A percentile compares a stretch with the other conserved stretches of the same genome.
phyloP scores from a whole-genome alignment of 2,113 vertebrate genomes.

The Panthera uncia region DNA sequence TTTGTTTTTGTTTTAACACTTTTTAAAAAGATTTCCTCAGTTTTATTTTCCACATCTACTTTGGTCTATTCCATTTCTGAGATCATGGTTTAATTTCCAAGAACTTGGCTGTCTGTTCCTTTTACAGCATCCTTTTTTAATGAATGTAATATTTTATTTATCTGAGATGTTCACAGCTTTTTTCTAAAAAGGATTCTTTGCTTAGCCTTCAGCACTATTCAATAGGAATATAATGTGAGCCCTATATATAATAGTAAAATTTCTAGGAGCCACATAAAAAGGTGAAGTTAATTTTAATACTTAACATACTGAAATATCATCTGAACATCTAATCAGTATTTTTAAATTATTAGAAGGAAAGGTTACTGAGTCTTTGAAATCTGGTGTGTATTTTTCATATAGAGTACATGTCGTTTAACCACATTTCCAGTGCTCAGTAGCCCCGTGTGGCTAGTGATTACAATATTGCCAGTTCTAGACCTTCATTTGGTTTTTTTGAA shows the following conservation, averaged over 20 bases:
- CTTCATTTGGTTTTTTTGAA: background rate
- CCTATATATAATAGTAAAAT: background rate
- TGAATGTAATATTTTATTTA: background rate
- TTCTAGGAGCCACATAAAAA: background rate
- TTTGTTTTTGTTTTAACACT: background rate
- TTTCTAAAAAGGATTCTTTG: background rate
- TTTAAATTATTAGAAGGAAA: background rate
- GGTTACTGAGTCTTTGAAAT: background rate
- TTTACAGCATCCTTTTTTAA: background rate
- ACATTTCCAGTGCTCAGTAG: background rate
- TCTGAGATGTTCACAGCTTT: background rate
- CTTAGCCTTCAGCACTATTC: background rate
- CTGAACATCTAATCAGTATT: background rate
- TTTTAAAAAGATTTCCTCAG: conserved; percentile 29
- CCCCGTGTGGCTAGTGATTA: background rate
- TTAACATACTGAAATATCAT: background rate
- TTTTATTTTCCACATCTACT: background rate
- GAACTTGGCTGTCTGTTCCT: background rate
- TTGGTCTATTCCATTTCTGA: background rate
- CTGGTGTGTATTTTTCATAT: background rate
- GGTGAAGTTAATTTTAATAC: conserved; percentile 28
- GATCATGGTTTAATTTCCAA: background rate
- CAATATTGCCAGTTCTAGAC: background rate
- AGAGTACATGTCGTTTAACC: background rate
- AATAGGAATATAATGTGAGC: background rate